Conservation (phyloP, 2,113 vertebrate genomes). For the Ia io region DNA sequence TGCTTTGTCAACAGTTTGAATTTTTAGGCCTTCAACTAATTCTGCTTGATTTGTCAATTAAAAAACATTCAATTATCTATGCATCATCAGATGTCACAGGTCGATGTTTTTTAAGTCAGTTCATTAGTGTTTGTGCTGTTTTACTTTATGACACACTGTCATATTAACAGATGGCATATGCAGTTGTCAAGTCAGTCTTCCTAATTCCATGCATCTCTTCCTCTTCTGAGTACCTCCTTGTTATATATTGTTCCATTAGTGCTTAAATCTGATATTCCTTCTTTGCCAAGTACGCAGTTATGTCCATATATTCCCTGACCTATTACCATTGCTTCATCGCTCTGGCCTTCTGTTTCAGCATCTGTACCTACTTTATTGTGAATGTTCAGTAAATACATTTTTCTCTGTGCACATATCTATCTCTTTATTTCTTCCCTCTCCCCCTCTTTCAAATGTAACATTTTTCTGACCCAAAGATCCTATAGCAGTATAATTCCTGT, state of each 20-base stretch:
- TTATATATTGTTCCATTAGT: not conserved
- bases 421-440: not conserved
- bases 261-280: slow-evolving; percentile 1
- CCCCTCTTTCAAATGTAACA: not conserved
- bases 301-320: slow-evolving; percentile 1
- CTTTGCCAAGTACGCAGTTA: slow-evolving; percentile 34
- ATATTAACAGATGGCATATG: slow-evolving; percentile 56
- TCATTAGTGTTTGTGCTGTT: slow-evolving; percentile 44
- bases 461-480: not conserved
- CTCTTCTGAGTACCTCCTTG: not conserved
- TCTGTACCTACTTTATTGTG: not conserved
- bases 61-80: slow-evolving; percentile 12
- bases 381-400: not conserved
- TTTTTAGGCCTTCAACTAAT: not conserved
- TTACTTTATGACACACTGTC: slow-evolving; percentile 7
- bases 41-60: not conserved
- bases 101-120: slow-evolving; percentile 27
- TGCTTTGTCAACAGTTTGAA: not conserved
- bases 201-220: slow-evolving; percentile 7
- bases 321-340: slow-evolving; percentile 6
- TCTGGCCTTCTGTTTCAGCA: slow-evolving; percentile 36
- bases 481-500: not conserved
- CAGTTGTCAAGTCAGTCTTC: slow-evolving; percentile 35
- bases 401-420: not conserved
- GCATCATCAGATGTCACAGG: slow-evolving; percentile 3